Base-by-base conservation (phyloP, 1,140 invertebrate species). In the Aphaenogaster floridana region DNA sequence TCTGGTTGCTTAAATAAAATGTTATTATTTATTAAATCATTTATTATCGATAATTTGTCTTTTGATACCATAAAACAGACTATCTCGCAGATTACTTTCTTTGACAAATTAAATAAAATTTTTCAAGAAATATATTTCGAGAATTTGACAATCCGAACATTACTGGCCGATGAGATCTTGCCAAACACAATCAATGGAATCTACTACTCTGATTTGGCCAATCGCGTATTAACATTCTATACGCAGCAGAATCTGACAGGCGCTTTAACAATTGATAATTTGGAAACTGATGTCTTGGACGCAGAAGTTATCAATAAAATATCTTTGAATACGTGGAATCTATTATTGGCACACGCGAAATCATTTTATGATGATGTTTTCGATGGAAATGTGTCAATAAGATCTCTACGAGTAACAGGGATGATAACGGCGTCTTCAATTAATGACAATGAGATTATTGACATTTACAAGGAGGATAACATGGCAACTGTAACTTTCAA, bases 331-430 rank as follows among this genome's bases (percentile, higher is more conserved):
- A 84, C 92, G 52, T 87, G 93, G 0, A 64, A 92, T 34, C n/a
- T 48, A 28, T 45, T 72, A 45, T 68, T 34, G 0, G 71, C 74
- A 0, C n/a, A 59, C 0, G 34, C 89, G 0, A 78, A 87, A 8
- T 11, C 17, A 9, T 59, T 86, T 1, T 34, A 85, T 1, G 0
- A 74, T 8, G 3, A 72, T 0, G 48, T 90, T 36, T 68, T 85
- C 0, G 50, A 68, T 42, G 78, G 84, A 76, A 71, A 88, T 9
- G 34, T 72, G 3, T 64, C 42, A 15, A 63, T 94, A 15, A 74
- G 88, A n/a, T 80, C 86, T 17, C 57, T 94, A 7, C 74, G 17
- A n/a, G 91, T 92, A 0, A 91, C 78, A 11, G 94, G 93, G 15
- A 83, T 57, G 11, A 86, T 94, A 17, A 72, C 64, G 11, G 76